phyloP scores from a whole-genome alignment of 92 coral and sea anemone genomes.

The Isaurus tuberculatus region DNA sequence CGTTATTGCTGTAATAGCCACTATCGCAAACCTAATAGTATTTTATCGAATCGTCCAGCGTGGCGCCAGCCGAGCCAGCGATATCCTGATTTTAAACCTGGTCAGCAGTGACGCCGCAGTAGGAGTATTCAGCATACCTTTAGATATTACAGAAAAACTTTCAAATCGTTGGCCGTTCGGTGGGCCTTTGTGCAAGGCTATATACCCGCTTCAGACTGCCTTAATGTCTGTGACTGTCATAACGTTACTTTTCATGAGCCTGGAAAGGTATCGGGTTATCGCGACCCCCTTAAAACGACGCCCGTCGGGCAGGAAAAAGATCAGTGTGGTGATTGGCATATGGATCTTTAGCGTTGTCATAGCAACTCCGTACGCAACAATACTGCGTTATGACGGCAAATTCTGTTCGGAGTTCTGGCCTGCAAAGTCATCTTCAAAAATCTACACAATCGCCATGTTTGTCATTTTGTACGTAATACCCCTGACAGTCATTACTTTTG shows the following conservation, averaged over 20 bases:
- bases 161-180: conserved; percentile 68
- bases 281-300: conserved; percentile 64
- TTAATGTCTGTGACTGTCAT: conserved; percentile 64
- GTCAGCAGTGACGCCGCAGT: conserved; percentile 66
- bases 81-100: conserved; percentile 65
- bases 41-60: conserved; percentile 28
- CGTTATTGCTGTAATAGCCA: conserved; percentile 19
- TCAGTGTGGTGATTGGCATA: conserved; percentile 25
- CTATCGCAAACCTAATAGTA: conserved; percentile 19
- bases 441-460: conserved; percentile 70
- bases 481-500: conserved; percentile 62
- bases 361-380: conserved; percentile 56
- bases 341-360: conserved; percentile 58
- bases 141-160: conserved; percentile 59
- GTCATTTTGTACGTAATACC: conserved; percentile 72
- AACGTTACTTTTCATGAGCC: conserved; percentile 64
- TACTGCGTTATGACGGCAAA: conserved; percentile 36
- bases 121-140: conserved; percentile 68
- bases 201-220: conserved; percentile 70
- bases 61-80: conserved; percentile 58
- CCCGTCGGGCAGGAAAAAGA: conserved; percentile 43
- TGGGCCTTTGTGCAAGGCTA: conserved; percentile 61
- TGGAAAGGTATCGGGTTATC: conserved; percentile 71
- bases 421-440: conserved; percentile 39
- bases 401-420: conserved; percentile 71